Percentiles rank a stretch among this genome's conserved stretches.
Conservation (phyloP, 2,888 invertebrate species). For the Tanytarsus gracilentus region DNA sequence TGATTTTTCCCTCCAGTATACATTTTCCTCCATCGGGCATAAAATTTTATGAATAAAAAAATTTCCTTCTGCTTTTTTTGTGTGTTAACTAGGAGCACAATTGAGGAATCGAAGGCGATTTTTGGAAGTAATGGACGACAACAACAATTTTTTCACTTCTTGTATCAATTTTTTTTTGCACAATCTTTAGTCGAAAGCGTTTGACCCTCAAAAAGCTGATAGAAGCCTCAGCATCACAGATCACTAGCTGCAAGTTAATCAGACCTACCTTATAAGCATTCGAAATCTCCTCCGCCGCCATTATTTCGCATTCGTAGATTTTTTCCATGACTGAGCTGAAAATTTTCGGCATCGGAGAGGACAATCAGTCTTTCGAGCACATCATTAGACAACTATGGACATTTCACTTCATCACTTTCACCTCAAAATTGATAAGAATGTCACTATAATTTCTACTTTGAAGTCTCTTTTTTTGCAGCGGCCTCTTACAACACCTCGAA, state of each 20-base stretch:
- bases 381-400: neutral
- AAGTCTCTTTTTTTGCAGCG: conserved; percentile 2
- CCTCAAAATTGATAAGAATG: conserved; percentile 12
- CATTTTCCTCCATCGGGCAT: conserved; percentile 8
- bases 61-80: neutral
- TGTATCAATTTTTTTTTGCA: neutral
- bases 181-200: too few species aligned
- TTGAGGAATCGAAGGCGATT: neutral
- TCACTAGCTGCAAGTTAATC: too few species aligned
- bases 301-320: conserved; percentile 14
- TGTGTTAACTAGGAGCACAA: neutral
- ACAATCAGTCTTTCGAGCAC: conserved; percentile 23
- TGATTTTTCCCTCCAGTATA: conserved; percentile 23
- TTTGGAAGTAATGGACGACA: neutral
- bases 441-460: conserved; percentile 18
- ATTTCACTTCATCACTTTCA: conserved; percentile 3
- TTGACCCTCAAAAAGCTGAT: neutral
- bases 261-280: conserved; percentile 23
- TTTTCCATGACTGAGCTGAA: conserved; percentile 19
- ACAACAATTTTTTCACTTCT: neutral
- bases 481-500: conserved; percentile 8
- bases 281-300: conserved; percentile 26
- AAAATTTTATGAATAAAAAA: conserved; percentile 29
- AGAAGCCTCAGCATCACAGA: too few species aligned
- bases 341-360: neutral